Evolutionary conservation across 2,113 vertebrate genomes (phyloP), one percentile per base, ranked within the genome.

Genomic region (Lophura nycthemera): DNA sequence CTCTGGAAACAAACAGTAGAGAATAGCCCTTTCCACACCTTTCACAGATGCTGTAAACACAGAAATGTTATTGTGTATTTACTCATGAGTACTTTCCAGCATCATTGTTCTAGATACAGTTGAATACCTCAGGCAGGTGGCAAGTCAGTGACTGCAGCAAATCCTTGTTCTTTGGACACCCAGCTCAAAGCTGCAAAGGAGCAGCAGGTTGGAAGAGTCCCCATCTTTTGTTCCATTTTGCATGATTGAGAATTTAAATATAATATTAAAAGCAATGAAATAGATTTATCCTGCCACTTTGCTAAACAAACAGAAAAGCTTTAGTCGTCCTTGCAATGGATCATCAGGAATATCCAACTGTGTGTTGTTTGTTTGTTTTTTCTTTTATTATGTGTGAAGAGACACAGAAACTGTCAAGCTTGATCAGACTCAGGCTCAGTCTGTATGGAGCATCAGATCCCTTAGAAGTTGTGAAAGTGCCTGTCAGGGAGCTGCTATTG

Each of bases 111-210:
- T 89, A 64, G 91, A 84, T 65, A 63, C 60, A 88, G 76, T 7
- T 73, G 89, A 93, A 76, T 90, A 93, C 91, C 74, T 81, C 22
- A 21, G 83, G 93, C 85, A 88, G 89, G 79, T 88, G 92, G 85
- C 52, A 85, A 86, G 52, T 47, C 87, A 92, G 34, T 32, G 47
- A 43, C 63, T 93, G 82, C 73, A 75, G 63, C 89, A 95, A 86
- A 76, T 92, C 87, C 59, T 86, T 61, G 47, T 54, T 65, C 79
- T 93, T 75, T 84, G 87, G 61, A 83, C 81, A 75, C 36, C 7
- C 56, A 10, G 36, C 59, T 80, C 43, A 61, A 45, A 78, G 57
- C 57, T 57, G 71, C 45, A 78, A 73, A 72, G 57, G 32, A 80
- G 57, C 42, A 72, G 72, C 64, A 72, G 69, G 52, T 83, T 72